These are phyloP conservation scores for Vidua macroura DNA, from an alignment of 2,113 vertebrate genomes.

Conservation along the genomic window DNA sequence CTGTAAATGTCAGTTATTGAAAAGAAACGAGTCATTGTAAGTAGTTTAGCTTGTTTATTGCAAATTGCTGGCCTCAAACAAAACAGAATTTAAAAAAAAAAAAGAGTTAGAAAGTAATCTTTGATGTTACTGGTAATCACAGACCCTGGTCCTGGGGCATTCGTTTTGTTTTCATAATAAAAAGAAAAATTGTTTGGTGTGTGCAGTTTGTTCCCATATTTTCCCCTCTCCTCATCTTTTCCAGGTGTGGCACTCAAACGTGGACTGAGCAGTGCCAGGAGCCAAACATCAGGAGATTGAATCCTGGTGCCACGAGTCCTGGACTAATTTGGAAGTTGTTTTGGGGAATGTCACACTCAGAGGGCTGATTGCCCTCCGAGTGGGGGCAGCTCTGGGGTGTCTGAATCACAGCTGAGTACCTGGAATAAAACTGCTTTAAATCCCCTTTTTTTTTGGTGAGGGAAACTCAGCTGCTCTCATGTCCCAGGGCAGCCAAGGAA, in stretches of 20 bases:
- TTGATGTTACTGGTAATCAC: constrained; percentile 90
- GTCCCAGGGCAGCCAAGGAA: neutral
- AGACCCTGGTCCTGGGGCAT: constrained; percentile 83
- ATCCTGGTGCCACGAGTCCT: neutral
- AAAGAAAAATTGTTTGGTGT: constrained; percentile 69
- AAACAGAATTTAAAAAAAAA: constrained; percentile 52
- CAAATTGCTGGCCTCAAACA: constrained; percentile 75
- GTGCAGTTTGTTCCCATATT: neutral
- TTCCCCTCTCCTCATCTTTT: neutral
- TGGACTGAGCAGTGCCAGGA: neutral
- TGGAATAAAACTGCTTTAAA: fast-evolving
- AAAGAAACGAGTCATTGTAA: constrained; percentile 74
- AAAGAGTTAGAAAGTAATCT: constrained; percentile 76
- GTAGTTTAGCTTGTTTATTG: constrained; percentile 82
- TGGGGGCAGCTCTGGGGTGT: neutral
- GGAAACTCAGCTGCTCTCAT: fast-evolving
- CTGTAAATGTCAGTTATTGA: constrained; percentile 85
- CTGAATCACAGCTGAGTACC: fast-evolving
- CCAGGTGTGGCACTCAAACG: neutral
- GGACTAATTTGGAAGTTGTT: neutral
- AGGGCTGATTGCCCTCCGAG: neutral
- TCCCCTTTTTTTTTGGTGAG: neutral
- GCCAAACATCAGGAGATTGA: fast-evolving
- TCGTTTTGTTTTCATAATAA: constrained; percentile 96
- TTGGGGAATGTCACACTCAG: neutral